Percentiles rank a stretch among this genome's conserved stretches.
These are phyloP conservation scores for Meghimatium bilineatum DNA, from an alignment of 2,888 invertebrate species.

Conservation along the genomic window DNA sequence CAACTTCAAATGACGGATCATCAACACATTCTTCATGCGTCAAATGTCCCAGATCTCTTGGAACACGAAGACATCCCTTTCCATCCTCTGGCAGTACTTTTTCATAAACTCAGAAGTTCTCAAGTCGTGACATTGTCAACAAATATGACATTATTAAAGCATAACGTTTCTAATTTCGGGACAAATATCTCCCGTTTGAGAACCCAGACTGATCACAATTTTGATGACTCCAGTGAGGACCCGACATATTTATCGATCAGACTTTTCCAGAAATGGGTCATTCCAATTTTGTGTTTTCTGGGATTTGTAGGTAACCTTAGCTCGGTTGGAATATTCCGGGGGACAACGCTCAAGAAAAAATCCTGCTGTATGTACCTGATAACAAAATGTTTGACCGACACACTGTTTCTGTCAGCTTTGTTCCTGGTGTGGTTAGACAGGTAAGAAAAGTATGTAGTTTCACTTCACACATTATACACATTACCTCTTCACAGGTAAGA, in stretches of 20 bases:
- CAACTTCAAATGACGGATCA: not conserved
- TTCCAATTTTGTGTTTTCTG: conserved; percentile 19
- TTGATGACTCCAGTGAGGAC: conserved; percentile 5
- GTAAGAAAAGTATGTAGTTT: no score
- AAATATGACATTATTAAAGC: not conserved
- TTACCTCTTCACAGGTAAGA: no score
- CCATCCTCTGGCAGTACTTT: not conserved
- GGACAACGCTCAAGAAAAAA: not conserved
- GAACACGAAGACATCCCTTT: not conserved
- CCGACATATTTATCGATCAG: conserved; percentile 21
- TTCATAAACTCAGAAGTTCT: no score
- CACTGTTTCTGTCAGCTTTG: conserved; percentile 17
- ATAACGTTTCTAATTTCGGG: not conserved
- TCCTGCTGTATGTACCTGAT: conserved; percentile 31
- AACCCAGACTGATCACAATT: not conserved
- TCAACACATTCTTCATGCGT: not conserved
- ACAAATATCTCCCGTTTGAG: not conserved
- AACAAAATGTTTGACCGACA: conserved; percentile 28
- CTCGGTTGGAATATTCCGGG: not conserved
- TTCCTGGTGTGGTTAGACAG: conserved; percentile 31
- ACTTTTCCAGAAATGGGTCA: conserved; percentile 25
- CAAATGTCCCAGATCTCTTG: not conserved
- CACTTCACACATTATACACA: no score
- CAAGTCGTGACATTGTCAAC: not conserved
- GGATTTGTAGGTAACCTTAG: conserved; percentile 8